Conservation (phyloP, 2,888 invertebrate species). For the Chrysomela aeneicollis region DNA sequence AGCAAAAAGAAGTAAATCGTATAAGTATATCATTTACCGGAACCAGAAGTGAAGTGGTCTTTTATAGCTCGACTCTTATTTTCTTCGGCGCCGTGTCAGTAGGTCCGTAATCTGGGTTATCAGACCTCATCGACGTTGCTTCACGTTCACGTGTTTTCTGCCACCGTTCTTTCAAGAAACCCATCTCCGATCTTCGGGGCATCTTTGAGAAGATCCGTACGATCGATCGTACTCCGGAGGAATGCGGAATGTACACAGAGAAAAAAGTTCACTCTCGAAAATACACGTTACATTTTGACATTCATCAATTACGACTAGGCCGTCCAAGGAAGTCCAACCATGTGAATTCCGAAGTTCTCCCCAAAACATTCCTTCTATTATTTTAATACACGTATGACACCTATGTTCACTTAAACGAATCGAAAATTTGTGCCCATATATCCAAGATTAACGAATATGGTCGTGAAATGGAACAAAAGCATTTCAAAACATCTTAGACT, state of each 20-base stretch:
- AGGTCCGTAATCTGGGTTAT: conserved; percentile 34
- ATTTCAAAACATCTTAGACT: no score
- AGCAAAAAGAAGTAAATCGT: no score
- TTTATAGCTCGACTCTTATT: conserved; percentile 21
- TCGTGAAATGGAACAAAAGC: no score
- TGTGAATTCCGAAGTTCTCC: no score
- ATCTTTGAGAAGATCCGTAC: neutral
- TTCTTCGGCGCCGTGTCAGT: conserved; percentile 28
- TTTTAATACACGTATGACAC: no score
- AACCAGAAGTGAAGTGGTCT: neutral
- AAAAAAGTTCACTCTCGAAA: neutral
- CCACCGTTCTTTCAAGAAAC: neutral
- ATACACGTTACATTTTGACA: no score
- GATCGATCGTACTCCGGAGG: neutral
- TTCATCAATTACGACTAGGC: no score
- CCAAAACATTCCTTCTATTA: no score
- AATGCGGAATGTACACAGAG: neutral
- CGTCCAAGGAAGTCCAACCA: no score
- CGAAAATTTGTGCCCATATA: no score
- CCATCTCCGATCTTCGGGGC: neutral
- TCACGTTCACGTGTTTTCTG: neutral
- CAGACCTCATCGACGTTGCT: neutral
- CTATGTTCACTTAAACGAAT: no score
- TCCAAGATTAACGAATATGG: no score
- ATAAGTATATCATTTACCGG: neutral